A percentile compares a stretch with the other conserved stretches of the same genome.
These are phyloP conservation scores for Gymnocypris eckloni DNA, from an alignment of 2,797 vertebrate genomes.

Conservation along the genomic window DNA sequence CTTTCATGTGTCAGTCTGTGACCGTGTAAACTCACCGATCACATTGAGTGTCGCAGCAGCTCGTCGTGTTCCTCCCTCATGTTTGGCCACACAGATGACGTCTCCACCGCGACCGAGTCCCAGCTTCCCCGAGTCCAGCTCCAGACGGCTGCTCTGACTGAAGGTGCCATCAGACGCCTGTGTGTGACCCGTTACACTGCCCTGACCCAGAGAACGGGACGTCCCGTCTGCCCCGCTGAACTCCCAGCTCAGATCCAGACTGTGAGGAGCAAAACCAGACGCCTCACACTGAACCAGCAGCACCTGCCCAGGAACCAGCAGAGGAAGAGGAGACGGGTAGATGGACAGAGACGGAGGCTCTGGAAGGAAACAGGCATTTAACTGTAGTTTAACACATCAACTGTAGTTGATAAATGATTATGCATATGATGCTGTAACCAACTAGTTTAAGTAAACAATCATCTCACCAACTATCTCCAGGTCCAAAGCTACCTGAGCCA, in stretches of 20 bases:
- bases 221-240: conserved; percentile 70
- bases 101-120: conserved; percentile 76
- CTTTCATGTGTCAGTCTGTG: too few relatives aligned
- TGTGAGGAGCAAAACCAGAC: conserved; percentile 80
- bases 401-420: too few relatives aligned
- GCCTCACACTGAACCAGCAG: conserved; percentile 77
- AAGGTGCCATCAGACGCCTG: conserved; percentile 81
- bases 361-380: conserved; percentile 42
- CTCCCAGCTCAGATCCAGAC: conserved; percentile 80
- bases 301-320: conserved; percentile 74
- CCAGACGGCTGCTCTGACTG: conserved; percentile 76
- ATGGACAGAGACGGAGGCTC: conserved; percentile 82
- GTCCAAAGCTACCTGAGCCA: conserved; percentile 84
- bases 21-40: conserved; percentile 72
- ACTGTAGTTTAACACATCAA: too few relatives aligned
- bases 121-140: conserved; percentile 63
- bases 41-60: conserved; percentile 72
- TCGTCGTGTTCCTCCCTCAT: conserved; percentile 68
- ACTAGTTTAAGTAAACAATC: too few relatives aligned
- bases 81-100: conserved; percentile 78
- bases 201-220: conserved; percentile 61
- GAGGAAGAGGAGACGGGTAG: conserved; percentile 76
- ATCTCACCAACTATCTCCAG: conserved; percentile 82
- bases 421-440: too few relatives aligned
- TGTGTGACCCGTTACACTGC: conserved; percentile 76